Evolutionary conservation across 2,113 vertebrate species (phyloP), one percentile per base, ranked within the genome.

Genomic region (Saguinus midas): DNA sequence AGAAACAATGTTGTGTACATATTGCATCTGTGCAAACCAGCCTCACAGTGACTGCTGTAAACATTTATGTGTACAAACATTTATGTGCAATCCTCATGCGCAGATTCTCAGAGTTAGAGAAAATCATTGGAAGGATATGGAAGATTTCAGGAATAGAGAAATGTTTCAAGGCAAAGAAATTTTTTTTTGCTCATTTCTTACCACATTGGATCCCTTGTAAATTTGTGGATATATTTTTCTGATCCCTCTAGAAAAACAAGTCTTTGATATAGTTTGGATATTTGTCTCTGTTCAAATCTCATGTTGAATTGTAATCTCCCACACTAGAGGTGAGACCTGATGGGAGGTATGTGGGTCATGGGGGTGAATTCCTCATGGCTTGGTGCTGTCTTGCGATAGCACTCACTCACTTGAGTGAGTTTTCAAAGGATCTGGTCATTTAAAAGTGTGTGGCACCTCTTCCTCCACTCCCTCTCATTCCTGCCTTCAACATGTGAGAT

Each of bases 31-130:
- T 27, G n/a, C 27, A 35, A 78, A 25, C 4, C 32, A 78, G 52
- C 13, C 18, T 82, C 32, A 27, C n/a, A 29, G 9, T 45, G 40
- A 27, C 8, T 93, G 35, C 79, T 48, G 11, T 21, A n/a, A 29
- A 35, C 37, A 40, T 75, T 40, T 48, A 2, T 27, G 64, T 35
- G 66, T 61, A n/a, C 4, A n/a, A 75, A 27, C 4, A 35, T 45
- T 68, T 23, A 7, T 1, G 0, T 16, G 25, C 45, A 13, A 0
- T 17, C 45, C 2, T 58, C 16, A 0, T 57, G 9, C 25, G 4
- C 1, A 48, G 25, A 5, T 87, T 87, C 17, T 13, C 23, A 66
- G 55, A 20, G 55, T 55, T 72, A 55, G 52, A 13, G 52, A n/a
- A 70, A 72, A 27, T 55, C 6, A 73, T 27, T 45, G 32, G 45